Conservation (phyloP, 2,888 invertebrate species). For the Tipula unca region DNA sequence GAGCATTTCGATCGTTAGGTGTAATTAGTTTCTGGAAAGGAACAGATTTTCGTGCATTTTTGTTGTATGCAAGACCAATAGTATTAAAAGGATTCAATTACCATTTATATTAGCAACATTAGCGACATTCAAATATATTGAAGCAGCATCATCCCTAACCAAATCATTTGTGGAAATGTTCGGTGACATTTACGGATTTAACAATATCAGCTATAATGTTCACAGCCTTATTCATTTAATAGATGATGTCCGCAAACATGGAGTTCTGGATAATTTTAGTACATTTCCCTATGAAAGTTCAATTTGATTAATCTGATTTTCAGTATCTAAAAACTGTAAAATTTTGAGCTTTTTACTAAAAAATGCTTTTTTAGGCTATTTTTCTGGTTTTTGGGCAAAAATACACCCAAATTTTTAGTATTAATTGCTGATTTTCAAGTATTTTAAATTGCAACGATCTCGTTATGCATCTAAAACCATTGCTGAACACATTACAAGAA, state of each 20-base stretch:
- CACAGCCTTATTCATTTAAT: slow-evolving; percentile 15
- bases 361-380: too few species aligned
- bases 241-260: not conserved
- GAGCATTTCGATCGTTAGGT: too few species aligned
- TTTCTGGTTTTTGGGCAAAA: too few species aligned
- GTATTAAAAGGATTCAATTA: not conserved
- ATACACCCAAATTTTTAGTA: too few species aligned
- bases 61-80: not conserved
- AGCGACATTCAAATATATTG: not conserved
- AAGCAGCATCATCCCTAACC: not conserved
- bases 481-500: not conserved
- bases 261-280: not conserved
- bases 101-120: not conserved
- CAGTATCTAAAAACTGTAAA: too few species aligned
- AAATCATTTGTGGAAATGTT: slow-evolving; percentile 9
- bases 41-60: not conserved
- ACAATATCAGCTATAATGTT: slow-evolving; percentile 1
- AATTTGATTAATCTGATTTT: not conserved
- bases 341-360: too few species aligned
- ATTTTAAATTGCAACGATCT: too few species aligned
- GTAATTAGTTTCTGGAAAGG: too few species aligned
- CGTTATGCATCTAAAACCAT: too few species aligned
- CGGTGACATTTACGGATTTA: not conserved
- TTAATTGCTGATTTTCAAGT: too few species aligned
- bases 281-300: not conserved